Base-by-base conservation (phyloP, 1,140 invertebrate species). In the Anagrus nilaparvatae region DNA sequence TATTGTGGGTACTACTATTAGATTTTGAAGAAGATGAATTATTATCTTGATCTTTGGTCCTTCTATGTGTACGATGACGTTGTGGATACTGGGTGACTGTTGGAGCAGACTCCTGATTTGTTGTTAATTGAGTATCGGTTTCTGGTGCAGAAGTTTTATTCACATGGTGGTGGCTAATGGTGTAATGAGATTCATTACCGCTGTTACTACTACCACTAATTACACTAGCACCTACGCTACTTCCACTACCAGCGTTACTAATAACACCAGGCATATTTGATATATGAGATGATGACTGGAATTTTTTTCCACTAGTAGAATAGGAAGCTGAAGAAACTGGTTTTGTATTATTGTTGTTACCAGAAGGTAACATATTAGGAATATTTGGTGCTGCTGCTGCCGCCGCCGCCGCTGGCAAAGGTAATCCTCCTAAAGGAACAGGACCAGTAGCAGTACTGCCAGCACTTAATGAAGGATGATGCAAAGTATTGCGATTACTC, bases 11-110 rank as follows among this genome's bases (percentile, higher is more conserved):
- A 25, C 44, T 53, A 31, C 46, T 58, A 43, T 61, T 68, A 8
- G 54, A 44, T 44, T 63, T 60, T 10, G 57, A 57, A 13, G 58
- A 42, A 16, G 54, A 35, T n/a, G n/a, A n/a, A n/a, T n/a, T n/a
- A n/a, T n/a, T n/a, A 13, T 67, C 65, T 44, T 63, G 63, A 49
- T 67, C 64, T 67, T 68, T 68, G 63, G 63, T 65, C 58, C 65
- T 62, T 47, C 65, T 64, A 37, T 67, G 57, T 44, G 60, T 59
- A 55, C 63, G 65, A 44, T 68, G 63, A 52, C 64, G 65, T n/a
- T n/a, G n/a, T 25, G 59, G 49, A 48, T 59, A 67, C 36, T 63
- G 64, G 23, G 60, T 50, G 17, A 54, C 50, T n/a, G 50, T 44
- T 27, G 62, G 56, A 21, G n/a, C n/a, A n/a, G n/a, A n/a, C n/a